A percentile compares a stretch with the other conserved stretches of the same genome.
Evolutionary conservation across 2,113 vertebrate species (phyloP).

Genomic region (Mastomys coucha): DNA sequence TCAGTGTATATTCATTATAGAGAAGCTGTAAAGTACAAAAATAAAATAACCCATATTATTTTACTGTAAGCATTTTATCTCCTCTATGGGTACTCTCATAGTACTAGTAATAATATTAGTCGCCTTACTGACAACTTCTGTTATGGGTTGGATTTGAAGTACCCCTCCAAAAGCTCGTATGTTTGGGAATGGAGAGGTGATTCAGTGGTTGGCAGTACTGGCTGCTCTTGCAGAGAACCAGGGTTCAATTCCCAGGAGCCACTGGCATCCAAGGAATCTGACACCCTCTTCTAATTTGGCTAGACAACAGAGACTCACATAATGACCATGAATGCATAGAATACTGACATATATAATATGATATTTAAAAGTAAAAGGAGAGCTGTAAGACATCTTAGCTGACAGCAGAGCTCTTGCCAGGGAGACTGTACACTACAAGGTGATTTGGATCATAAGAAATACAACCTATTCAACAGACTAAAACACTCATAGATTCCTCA

Average conservation of each 20-base stretch:
- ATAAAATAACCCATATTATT: neutral
- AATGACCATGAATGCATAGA: neutral
- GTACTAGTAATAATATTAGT: neutral
- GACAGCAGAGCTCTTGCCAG: neutral
- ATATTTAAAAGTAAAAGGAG: neutral
- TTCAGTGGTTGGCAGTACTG: too few species aligned
- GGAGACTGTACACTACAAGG: neutral
- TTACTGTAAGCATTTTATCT: neutral
- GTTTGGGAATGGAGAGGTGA: neutral
- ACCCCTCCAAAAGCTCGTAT: neutral
- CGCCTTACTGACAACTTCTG: conserved; percentile 2
- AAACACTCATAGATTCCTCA: neutral
- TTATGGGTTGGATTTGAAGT: neutral
- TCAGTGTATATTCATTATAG: neutral
- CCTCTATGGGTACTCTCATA: neutral
- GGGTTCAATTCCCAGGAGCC: neutral
- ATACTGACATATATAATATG: neutral
- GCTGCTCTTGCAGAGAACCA: neutral
- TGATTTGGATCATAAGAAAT: neutral
- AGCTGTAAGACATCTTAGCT: too few species aligned
- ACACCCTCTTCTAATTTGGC: neutral
- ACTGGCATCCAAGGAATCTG: neutral
- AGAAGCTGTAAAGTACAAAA: conserved; percentile 40
- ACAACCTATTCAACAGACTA: neutral
- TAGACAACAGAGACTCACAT: neutral